Conservation (phyloP, 2,888 invertebrate genomes). For the Cataglyphis rosenhaueri region DNA sequence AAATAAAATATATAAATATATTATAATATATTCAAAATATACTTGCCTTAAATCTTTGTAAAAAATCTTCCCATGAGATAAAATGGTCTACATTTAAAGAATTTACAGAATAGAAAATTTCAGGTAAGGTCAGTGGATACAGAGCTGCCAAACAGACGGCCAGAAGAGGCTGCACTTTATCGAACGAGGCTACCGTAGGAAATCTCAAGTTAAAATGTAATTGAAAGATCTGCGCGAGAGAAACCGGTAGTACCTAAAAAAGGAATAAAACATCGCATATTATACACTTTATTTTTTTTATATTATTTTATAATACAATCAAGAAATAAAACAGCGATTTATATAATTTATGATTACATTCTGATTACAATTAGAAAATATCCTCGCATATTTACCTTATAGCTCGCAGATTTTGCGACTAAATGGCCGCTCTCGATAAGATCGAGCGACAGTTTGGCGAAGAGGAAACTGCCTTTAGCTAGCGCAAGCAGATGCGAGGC, state of each 20-base stretch:
- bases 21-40: background rate
- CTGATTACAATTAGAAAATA: background rate
- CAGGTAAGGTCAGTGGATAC: constrained; percentile 94
- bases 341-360: background rate
- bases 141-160: constrained; percentile 96
- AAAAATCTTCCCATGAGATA: constrained; percentile 96
- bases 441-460: constrained; percentile 96
- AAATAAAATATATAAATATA: background rate
- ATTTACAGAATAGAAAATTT: constrained; percentile 97
- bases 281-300: background rate
- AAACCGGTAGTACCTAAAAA: constrained; percentile 91
- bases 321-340: background rate
- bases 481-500: constrained; percentile 93
- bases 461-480: constrained; percentile 96
- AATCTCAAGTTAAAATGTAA: constrained; percentile 97
- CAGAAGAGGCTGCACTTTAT: constrained; percentile 94
- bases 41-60: constrained; percentile 92
- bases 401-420: constrained; percentile 96
- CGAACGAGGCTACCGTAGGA: constrained; percentile 95
- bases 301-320: background rate
- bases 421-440: constrained; percentile 96
- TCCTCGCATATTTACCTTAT: constrained; percentile 88
- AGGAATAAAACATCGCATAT: background rate
- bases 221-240: constrained; percentile 95
- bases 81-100: constrained; percentile 92